Evolutionary conservation across 2,797 vertebrate genomes (phyloP).

Genomic region (Myotis findleyi): DNA sequence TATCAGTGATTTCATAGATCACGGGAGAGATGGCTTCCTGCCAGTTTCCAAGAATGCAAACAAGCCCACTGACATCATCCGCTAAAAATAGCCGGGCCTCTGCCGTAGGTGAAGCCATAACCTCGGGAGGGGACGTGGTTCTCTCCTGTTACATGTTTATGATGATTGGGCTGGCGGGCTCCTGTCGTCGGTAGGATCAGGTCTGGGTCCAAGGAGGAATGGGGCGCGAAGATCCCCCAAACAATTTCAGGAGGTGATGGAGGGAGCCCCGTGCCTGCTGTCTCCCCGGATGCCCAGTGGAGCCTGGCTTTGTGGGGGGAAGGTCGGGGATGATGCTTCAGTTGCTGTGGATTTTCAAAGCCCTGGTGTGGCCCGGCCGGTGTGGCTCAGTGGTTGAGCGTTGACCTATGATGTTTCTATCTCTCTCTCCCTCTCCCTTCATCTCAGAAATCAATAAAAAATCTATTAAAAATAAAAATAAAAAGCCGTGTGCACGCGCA

Average conservation of each 20-base stretch:
- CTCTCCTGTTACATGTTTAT: constrained; percentile 82
- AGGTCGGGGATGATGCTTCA: background rate
- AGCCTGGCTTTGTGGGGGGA: constrained; percentile 60
- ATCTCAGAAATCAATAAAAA: too few relatives aligned
- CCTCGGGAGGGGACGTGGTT: constrained; percentile 81
- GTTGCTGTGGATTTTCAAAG: constrained; percentile 59
- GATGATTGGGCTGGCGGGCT: constrained; percentile 83
- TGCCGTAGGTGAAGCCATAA: constrained; percentile 88
- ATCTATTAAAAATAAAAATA: too few relatives aligned
- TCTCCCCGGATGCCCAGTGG: constrained; percentile 71
- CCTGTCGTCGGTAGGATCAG: constrained; percentile 85
- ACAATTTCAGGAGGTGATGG: constrained; percentile 74
- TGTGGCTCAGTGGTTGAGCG: too few relatives aligned
- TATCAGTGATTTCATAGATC: constrained; percentile 90
- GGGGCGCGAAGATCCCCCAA: constrained; percentile 78
- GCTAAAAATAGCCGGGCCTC: constrained; percentile 87
- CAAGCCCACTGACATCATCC: constrained; percentile 87
- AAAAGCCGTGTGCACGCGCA: background rate
- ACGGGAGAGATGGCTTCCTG: constrained; percentile 88
- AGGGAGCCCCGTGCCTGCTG: constrained; percentile 41
- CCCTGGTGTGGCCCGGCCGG: background rate
- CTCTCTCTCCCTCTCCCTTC: too few relatives aligned
- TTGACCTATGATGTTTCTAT: too few relatives aligned
- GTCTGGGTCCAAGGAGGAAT: constrained; percentile 72
- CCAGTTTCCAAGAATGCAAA: constrained; percentile 88